Evolutionary conservation across 2,888 invertebrate genomes (phyloP).

Genomic region (Xiphydria camelus): DNA sequence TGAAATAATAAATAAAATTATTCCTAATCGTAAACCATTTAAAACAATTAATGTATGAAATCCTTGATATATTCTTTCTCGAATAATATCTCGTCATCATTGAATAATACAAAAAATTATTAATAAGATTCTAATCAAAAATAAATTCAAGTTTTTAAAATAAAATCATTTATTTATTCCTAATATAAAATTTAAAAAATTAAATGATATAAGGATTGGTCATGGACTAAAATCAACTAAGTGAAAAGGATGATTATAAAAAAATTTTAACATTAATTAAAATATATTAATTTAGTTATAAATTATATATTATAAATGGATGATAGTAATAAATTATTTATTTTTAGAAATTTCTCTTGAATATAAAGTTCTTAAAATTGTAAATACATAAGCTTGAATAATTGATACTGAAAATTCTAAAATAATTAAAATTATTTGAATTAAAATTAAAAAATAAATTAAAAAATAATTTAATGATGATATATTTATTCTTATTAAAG

Average conservation of each 20-base stretch:
- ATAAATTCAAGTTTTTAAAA: slow-evolving; percentile 60
- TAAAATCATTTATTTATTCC: slow-evolving; percentile 69
- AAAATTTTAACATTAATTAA: slow-evolving; percentile 16
- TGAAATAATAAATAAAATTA: slow-evolving; percentile 68
- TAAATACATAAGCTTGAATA: slow-evolving; percentile 71
- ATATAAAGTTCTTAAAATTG: slow-evolving; percentile 68
- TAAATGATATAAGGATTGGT: slow-evolving; percentile 66
- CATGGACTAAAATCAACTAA: slow-evolving; percentile 70
- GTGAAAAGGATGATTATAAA: slow-evolving; percentile 57
- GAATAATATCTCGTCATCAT: slow-evolving; percentile 73
- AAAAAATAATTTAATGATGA: slow-evolving; percentile 39
- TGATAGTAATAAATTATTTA: slow-evolving; percentile 31
- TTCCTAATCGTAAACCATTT: slow-evolving; percentile 25
- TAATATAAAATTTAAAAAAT: slow-evolving; percentile 59
- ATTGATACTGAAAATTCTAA: slow-evolving; percentile 66
- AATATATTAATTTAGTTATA: slow-evolving; percentile 13
- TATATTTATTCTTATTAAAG: slow-evolving; percentile 62
- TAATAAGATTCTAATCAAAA: slow-evolving; percentile 60
- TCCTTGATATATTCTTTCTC: slow-evolving; percentile 71
- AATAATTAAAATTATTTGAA: slow-evolving; percentile 62
- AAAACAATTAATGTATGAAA: slow-evolving; percentile 64
- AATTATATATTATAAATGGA: not conserved
- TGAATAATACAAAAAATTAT: slow-evolving; percentile 62
- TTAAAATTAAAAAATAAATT: slow-evolving; percentile 51
- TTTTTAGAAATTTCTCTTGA: slow-evolving; percentile 71